A percentile compares a stretch with the other conserved stretches of the same genome.
Evolutionary conservation across 1,140 invertebrate genomes (phyloP).

Genomic region (Microplitis demolitor): DNA sequence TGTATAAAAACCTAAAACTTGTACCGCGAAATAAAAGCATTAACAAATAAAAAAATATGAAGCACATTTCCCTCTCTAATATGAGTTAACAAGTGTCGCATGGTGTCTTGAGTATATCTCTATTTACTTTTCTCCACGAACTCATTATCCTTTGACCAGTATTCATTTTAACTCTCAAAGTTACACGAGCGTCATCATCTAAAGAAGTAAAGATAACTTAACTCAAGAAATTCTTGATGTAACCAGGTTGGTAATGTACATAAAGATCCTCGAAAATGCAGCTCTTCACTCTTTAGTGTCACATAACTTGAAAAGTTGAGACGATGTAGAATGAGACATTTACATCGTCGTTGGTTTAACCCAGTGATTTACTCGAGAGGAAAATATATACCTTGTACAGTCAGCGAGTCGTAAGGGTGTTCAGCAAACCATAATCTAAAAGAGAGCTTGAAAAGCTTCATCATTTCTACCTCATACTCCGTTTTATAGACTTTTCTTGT

Average conservation of each 20-base stretch:
- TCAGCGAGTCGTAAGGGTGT: constrained; percentile 15
- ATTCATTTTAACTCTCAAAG: constrained; percentile 45
- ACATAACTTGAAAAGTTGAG: constrained; percentile 16
- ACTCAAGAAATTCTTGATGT: constrained; percentile 43
- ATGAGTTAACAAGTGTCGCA: not conserved
- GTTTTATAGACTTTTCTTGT: not conserved
- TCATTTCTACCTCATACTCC: not conserved
- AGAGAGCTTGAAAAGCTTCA: not conserved
- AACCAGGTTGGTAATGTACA: constrained; percentile 45
- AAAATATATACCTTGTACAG: constrained; percentile 41
- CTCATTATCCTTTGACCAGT: constrained; percentile 16
- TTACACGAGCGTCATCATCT: constrained; percentile 23
- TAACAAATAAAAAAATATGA: not conserved
- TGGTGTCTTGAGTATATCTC: not conserved
- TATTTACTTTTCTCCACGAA: not conserved
- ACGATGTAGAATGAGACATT: constrained; percentile 41
- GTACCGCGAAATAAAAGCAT: too few relatives aligned
- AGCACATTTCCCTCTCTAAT: not conserved
- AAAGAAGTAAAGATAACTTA: constrained; percentile 8
- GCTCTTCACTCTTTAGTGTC: not conserved
- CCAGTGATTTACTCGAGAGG: constrained; percentile 49
- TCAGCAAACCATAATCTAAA: constrained; percentile 23
- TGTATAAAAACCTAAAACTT: too few relatives aligned
- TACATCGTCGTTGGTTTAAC: constrained; percentile 24
- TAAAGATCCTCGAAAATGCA: constrained; percentile 49